A percentile compares a stretch with the other conserved stretches of the same genome.
Evolutionary conservation across 2,113 vertebrate genomes (phyloP).

Genomic region (Raphicerus campestris): DNA sequence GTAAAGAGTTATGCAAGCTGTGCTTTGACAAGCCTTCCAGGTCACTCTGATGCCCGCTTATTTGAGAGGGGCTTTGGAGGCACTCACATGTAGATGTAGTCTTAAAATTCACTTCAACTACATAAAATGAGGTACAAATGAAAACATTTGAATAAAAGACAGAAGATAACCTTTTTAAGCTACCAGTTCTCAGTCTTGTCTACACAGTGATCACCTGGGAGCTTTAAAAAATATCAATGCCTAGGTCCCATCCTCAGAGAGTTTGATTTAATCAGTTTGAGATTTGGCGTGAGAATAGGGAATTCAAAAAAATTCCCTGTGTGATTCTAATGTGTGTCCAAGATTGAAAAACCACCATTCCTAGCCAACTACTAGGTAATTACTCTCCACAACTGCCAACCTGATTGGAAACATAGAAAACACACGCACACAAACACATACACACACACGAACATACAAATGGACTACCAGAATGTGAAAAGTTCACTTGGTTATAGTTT

Average conservation of each 20-base stretch:
- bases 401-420: background rate
- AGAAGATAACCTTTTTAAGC: background rate
- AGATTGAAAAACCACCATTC: background rate
- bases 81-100: background rate
- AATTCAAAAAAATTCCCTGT: background rate
- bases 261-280: background rate
- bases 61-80: background rate
- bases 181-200: background rate
- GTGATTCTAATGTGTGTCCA: background rate
- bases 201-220: background rate
- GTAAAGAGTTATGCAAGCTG: background rate
- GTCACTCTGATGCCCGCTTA: background rate
- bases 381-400: conserved; percentile 12
- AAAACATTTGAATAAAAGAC: background rate
- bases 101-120: background rate
- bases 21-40: background rate
- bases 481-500: background rate
- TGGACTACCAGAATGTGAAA: background rate
- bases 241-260: background rate
- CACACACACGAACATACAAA: background rate
- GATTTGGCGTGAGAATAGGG: background rate
- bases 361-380: background rate
- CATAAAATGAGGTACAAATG: background rate
- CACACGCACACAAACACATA: background rate
- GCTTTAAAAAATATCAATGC: background rate